Evolutionary conservation across 2,888 invertebrate species (phyloP), one percentile per base, ranked within the genome.

Genomic region (Bellardia bayeri): DNA sequence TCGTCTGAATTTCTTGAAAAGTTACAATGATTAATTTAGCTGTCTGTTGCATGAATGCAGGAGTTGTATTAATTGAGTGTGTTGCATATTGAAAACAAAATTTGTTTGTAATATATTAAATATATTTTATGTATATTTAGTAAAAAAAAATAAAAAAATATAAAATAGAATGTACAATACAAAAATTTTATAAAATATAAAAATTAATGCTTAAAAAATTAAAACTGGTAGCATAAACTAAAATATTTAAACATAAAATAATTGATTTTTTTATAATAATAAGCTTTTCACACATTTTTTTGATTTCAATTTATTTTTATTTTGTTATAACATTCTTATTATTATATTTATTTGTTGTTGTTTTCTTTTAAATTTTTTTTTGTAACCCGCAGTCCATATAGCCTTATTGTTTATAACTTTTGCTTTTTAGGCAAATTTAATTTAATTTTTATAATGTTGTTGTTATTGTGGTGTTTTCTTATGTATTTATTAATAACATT

Each of bases 101-200:
- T 74, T 63, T 8, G 11, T 75, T 75, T 75, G 37, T 45, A 13
- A 61, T 83, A 66, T 74, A 51, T 58, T 72, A 23, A 74, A 68
- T 80, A 74, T 74, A 56, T n/a, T 69, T 54, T 63, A 80, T 71
- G 63, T 51, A 51, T 75, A 68, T 79, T 80, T 80, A 58, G 49
- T 68, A 51, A 56, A 84, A 69, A 71, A 64, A 58, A 23, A 23
- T n/a, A 74, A 40, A 79, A 79, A 58, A 72, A 72, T 58, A 64
- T 45, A 69, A 83, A 81, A 75, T 80, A 76, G 71, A 85, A 81
- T 81, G 81, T 81, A 82, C 51, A 85, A 23, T 80, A 37, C 66
- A 66, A 58, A 58, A 64, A 64, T 58, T 56, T 45, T n/a, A 71
- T 68, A 23, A 49, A 66, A 71, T 54, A 40, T 66, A 79, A 56